phyloP scores from a whole-genome alignment of 2,797 vertebrate species.

The Hypotaenidia philippensis region DNA sequence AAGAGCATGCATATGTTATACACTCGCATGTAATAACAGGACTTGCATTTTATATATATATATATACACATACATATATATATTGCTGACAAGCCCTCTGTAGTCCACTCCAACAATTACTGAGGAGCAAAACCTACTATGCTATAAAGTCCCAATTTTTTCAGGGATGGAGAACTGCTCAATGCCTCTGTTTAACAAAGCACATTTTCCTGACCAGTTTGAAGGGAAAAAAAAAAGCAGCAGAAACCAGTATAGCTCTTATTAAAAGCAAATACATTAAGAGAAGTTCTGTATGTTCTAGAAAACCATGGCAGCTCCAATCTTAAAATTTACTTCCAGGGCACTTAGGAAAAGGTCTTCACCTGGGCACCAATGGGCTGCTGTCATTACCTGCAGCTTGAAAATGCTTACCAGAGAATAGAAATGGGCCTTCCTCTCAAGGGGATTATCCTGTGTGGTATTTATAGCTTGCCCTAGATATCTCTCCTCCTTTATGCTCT shows the following conservation, averaged over 20 bases:
- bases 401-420: background rate
- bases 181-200: background rate
- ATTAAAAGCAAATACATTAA: background rate
- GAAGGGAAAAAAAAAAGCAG: background rate
- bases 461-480: constrained; percentile 12
- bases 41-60: rapidly evolving
- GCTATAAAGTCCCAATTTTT: background rate
- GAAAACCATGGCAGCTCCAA: background rate
- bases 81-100: background rate
- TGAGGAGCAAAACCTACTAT: background rate
- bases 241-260: background rate
- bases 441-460: background rate
- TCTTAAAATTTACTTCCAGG: background rate
- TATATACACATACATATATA: too few relatives aligned
- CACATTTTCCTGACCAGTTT: background rate
- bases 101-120: background rate
- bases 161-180: background rate
- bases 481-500: background rate
- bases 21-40: background rate
- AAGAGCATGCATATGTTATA: background rate
- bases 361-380: background rate
- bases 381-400: background rate
- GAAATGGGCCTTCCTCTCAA: background rate
- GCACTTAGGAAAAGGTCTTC: background rate
- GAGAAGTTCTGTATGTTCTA: background rate